phyloP scores from a whole-genome alignment of 2,797 vertebrate genomes.

The Trachops cirrhosus region DNA sequence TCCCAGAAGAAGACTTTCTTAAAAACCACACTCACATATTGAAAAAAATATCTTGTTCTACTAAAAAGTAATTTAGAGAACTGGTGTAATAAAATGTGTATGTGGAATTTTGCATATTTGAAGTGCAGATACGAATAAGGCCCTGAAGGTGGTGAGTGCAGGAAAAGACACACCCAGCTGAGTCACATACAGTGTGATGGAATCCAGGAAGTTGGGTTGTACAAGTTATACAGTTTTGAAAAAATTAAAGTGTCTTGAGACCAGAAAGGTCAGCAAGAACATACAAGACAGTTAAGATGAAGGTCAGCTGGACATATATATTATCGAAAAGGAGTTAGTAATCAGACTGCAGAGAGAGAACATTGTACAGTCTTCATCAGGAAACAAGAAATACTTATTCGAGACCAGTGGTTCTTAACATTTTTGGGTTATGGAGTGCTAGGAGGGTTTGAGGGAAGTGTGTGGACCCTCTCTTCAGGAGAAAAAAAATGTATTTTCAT shows the following conservation, averaged over 20 bases:
- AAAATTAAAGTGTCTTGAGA: background rate
- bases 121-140: background rate
- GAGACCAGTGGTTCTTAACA: background rate
- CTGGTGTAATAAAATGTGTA: background rate
- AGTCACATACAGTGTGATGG: background rate
- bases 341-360: background rate
- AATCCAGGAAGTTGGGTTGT: background rate
- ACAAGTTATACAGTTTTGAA: background rate
- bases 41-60: background rate
- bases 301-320: background rate
- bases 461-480: background rate
- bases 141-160: background rate
- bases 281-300: background rate
- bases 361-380: accelerated
- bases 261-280: background rate
- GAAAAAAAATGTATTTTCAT: background rate
- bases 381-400: background rate
- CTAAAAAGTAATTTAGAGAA: background rate
- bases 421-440: background rate
- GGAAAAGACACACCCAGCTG: background rate
- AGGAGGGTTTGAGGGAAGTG: background rate
- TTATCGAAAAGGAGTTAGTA: background rate
- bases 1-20: background rate
- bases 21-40: background rate
- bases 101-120: background rate